Conservation (phyloP, 2,797 vertebrate genomes). For the Pantherophis alleghaniensis region DNA sequence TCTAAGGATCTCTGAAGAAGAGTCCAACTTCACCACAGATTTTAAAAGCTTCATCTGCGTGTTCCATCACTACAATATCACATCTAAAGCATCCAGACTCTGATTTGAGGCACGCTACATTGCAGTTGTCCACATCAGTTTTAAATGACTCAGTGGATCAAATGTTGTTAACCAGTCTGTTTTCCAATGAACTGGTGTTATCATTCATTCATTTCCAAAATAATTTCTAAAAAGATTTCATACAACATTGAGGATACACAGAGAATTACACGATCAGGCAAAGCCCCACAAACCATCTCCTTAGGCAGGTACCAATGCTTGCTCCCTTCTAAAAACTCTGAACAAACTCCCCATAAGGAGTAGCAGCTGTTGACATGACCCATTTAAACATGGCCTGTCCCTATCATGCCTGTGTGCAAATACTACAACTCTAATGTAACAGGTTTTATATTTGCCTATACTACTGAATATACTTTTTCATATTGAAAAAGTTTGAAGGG, state of each 20-base stretch:
- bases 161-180: slow-evolving; percentile 83
- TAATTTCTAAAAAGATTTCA: slow-evolving; percentile 77
- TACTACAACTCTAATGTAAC: neutral
- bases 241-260: neutral
- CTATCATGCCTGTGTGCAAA: neutral
- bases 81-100: slow-evolving; percentile 70
- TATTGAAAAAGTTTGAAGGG: neutral
- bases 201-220: slow-evolving; percentile 78
- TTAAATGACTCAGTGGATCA: slow-evolving; percentile 34
- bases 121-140: slow-evolving; percentile 69
- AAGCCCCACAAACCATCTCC: neutral
- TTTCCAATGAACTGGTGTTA: slow-evolving; percentile 79
- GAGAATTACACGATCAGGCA: neutral
- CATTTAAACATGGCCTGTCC: neutral
- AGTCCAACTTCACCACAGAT: slow-evolving; percentile 90
- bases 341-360: neutral
- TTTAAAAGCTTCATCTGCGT: slow-evolving; percentile 85
- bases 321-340: neutral
- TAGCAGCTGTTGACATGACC: neutral
- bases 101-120: slow-evolving; percentile 74
- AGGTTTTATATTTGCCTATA: neutral
- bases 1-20: slow-evolving; percentile 94
- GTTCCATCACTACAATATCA: slow-evolving; percentile 81
- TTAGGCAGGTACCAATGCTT: neutral
- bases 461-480: no score